A percentile compares a stretch with the other conserved stretches of the same genome.
Conservation (phyloP, 2,113 vertebrate species). For the Amphilophus citrinellus region DNA sequence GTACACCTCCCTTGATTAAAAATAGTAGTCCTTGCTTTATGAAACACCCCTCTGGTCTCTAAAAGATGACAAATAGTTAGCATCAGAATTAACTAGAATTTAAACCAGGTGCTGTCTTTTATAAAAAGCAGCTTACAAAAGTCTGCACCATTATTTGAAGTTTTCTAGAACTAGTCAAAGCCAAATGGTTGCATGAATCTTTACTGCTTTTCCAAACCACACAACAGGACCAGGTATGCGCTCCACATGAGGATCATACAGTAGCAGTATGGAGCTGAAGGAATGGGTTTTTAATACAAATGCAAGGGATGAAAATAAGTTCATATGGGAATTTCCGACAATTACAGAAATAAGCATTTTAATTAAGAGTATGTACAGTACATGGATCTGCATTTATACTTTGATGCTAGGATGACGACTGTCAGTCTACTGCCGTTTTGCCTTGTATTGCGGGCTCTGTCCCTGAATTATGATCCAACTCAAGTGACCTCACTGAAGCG, state of each 20-base stretch:
- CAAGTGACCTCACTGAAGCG: slow-evolving; percentile 48
- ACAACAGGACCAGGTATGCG: slow-evolving; percentile 31
- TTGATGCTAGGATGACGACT: neutral
- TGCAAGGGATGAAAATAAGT: slow-evolving; percentile 28
- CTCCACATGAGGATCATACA: slow-evolving; percentile 6
- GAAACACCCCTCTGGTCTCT: slow-evolving; percentile 31
- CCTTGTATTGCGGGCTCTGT: slow-evolving; percentile 41
- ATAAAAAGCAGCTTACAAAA: neutral
- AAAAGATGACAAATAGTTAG: neutral
- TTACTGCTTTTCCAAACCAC: slow-evolving; percentile 42
- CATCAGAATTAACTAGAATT: neutral
- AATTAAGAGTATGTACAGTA: slow-evolving; percentile 35
- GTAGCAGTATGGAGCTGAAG: slow-evolving; percentile 12
- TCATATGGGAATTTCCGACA: slow-evolving; percentile 3
- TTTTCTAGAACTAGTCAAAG: slow-evolving; percentile 28
- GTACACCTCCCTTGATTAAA: neutral
- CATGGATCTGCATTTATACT: slow-evolving; percentile 25
- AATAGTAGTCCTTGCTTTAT: neutral
- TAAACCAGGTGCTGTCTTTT: neutral
- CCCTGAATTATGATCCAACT: slow-evolving; percentile 37
- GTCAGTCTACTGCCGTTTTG: slow-evolving; percentile 44
- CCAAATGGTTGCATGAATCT: slow-evolving; percentile 34
- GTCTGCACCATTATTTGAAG: neutral
- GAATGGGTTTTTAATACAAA: slow-evolving; percentile 42
- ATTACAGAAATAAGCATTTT: slow-evolving; percentile 14